Base-by-base conservation (phyloP, 2,113 vertebrate genomes). In the Empidonax alnorum region DNA sequence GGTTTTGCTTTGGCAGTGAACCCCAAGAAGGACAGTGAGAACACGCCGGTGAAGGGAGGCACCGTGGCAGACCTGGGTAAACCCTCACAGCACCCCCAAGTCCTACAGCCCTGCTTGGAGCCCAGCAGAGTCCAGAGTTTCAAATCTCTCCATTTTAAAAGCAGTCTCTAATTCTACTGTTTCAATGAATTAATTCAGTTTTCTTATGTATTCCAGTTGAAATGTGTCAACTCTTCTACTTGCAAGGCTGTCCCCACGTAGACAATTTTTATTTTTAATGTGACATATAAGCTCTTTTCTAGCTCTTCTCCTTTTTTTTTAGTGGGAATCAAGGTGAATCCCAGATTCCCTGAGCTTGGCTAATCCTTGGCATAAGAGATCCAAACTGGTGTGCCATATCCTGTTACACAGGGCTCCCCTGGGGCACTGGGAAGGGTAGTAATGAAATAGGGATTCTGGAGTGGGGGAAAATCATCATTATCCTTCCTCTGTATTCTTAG, bases 21-120 rank as follows among this genome's bases (percentile, higher is more conserved):
- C 95, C 98, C 98, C 89, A 99, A 99, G 98, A 99, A 99, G 92
- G 99, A 99, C 97, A 99, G 98, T 33, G 99, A 99, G 89, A 99
- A 98, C 79, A 99, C 99, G 2, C 99, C 99, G 0, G 98, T 99
- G 53, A 99, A 99, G 96, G 99, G 99, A 94, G 99, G 99, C 63
- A 99, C 98, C 5, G 98, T 99, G 31, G 98, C 98, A 19, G 99
- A 99, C 96, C 96, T 99, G 68, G 99, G 99, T 99, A 97, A 97
- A 96, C 84, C 35, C 42, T 17, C 33, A 18, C 39, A 3, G 27
- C 71, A 20, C 8, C 42, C 55, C 66, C 2, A 4, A 28, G 50
- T 16, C 14, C 16, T 6, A 9, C 15, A 37, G 20, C 35, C 44
- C 27, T 52, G 14, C 73, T 69, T 71, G 47, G 42, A 53, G 47